A percentile compares a stretch with the other conserved stretches of the same genome.
Evolutionary conservation across 2,113 vertebrate genomes (phyloP).

Genomic region (Acrocephalus arundinaceus): DNA sequence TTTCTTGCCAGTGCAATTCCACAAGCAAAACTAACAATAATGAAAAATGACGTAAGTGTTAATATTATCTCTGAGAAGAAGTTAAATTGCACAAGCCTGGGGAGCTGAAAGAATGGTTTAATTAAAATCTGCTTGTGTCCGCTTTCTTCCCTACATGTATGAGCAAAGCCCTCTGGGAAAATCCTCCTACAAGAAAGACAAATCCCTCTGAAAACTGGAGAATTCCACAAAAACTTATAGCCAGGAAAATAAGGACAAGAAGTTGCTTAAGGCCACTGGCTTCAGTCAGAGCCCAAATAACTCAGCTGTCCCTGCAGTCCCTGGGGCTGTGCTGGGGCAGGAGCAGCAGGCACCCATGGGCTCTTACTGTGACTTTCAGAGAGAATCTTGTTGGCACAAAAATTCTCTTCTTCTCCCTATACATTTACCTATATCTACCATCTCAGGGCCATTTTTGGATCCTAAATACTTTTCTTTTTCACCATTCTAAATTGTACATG

Average conservation of each 20-base stretch:
- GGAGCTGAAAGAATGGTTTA: slow-evolving; percentile 40
- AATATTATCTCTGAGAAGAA: slow-evolving; percentile 44
- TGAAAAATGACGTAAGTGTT: slow-evolving; percentile 8
- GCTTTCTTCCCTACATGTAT: neutral
- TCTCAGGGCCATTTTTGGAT: neutral
- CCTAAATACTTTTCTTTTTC: neutral
- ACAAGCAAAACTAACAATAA: slow-evolving; percentile 11
- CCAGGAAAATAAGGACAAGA: neutral
- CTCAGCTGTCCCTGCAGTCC: neutral
- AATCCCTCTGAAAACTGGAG: neutral
- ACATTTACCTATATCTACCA: neutral
- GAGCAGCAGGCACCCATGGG: neutral
- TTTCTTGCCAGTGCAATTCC: neutral
- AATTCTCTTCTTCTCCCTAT: neutral
- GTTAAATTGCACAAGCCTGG: slow-evolving; percentile 9
- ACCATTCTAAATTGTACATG: fast-evolving
- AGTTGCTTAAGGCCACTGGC: neutral
- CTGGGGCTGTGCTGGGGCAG: neutral
- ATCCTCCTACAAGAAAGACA: neutral
- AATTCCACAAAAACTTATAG: neutral
- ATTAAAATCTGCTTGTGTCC: slow-evolving; percentile 43
- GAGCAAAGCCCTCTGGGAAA: neutral
- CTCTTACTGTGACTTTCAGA: neutral
- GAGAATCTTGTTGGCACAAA: neutral
- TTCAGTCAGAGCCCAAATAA: neutral